Base-by-base conservation (phyloP, 2,113 vertebrate species). In the Apus apus region DNA sequence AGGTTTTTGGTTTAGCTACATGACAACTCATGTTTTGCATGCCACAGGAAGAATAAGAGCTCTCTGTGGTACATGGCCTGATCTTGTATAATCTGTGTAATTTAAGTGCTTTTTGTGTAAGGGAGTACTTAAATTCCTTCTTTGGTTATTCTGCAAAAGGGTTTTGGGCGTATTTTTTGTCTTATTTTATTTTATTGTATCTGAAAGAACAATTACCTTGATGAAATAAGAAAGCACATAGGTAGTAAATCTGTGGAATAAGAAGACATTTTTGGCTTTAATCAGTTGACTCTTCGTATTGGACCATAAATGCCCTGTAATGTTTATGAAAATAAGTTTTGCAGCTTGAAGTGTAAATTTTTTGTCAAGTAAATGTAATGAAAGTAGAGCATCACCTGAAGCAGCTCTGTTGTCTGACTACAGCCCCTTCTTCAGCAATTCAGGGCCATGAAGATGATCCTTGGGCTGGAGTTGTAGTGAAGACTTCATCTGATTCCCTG, bases 31-130 rank as follows among this genome's bases (percentile, higher is more conserved):
- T 86, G 87, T 93, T 91, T 79, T 89, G 68, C 30, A 5, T 97
- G 34, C 89, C 40, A 30, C 60, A 64, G 65, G 66, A 90, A 88
- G 75, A 94, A 74, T 87, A 75, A 85, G 67, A 89, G 51, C 46
- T 76, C 26, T 48, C 51, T 71, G 53, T 1, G 1, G 72, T 96
- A 86, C 76, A 65, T 84, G 50, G 65, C 46, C 38, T 96, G 87
- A 96, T 96, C 95, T 86, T 96, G 68, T 90, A 74, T 89, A 75
- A 96, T 93, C 82, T 93, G 7, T 94, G 75, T 93, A 84, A 92
- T 92, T 96, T 92, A 88, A 89, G 84, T 93, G n/a, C 34, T 43
- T 80, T 91, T 90, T 93, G 17, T 80, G 43, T 89, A 77, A 93
- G n/a, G 25, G 53, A 72, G 27, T 84, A 84, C 57, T 66, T 84